Evolutionary conservation across 1,140 invertebrate species (phyloP).

Genomic region (Euborellia annulipes): DNA sequence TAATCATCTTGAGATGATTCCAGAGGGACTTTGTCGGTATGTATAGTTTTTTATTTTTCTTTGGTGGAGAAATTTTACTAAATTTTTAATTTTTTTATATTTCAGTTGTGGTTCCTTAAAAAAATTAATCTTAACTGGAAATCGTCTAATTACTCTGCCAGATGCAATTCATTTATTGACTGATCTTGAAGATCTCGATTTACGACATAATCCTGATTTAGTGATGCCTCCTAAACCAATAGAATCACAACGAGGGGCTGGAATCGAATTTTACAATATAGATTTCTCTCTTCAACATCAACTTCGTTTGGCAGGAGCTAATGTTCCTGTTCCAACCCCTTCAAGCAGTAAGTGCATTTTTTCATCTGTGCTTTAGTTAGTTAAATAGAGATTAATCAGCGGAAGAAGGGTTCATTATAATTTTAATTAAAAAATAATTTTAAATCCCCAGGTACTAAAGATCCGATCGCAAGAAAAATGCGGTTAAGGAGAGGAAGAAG

Average conservation of each 20-base stretch:
- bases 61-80: slow-evolving; percentile 1
- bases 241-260: slow-evolving; percentile 60
- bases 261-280: slow-evolving; percentile 93
- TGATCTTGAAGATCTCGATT: slow-evolving; percentile 75
- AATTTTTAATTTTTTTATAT: slow-evolving; percentile 7
- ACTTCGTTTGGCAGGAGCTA: slow-evolving; percentile 78
- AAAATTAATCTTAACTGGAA: slow-evolving; percentile 83
- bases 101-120: slow-evolving; percentile 88
- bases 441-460: slow-evolving; percentile 41
- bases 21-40: slow-evolving; percentile 88
- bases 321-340: slow-evolving; percentile 53
- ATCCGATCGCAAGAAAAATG: slow-evolving; percentile 87
- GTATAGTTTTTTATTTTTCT: no score
- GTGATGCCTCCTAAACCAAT: slow-evolving; percentile 95
- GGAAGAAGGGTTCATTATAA: neutral
- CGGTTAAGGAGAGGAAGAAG: slow-evolving; percentile 56
- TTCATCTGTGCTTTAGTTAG: no score
- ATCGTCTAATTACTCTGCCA: slow-evolving; percentile 88
- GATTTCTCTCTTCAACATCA: slow-evolving; percentile 97
- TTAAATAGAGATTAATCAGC: no score
- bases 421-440: slow-evolving; percentile 3
- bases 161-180: slow-evolving; percentile 93
- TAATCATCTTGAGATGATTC: slow-evolving; percentile 96
- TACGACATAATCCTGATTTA: slow-evolving; percentile 87
- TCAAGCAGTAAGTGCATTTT: slow-evolving; percentile 36